Conservation (phyloP, 2,797 vertebrate species). For the Nothura maculosa region DNA sequence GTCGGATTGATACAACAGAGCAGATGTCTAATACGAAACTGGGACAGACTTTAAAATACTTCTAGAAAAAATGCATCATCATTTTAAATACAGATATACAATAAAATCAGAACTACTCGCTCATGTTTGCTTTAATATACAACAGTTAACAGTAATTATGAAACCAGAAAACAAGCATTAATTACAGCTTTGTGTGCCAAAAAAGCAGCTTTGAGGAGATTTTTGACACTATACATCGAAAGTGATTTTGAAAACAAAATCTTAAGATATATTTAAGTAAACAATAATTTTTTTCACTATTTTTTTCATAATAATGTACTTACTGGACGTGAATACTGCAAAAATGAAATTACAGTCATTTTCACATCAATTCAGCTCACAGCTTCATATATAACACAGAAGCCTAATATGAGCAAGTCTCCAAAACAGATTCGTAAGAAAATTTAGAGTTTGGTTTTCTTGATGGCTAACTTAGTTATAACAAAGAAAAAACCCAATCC, state of each 20-base stretch:
- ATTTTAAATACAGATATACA: background rate
- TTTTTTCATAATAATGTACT: background rate
- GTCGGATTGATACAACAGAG: background rate
- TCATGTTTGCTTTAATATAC: background rate
- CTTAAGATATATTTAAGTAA: background rate
- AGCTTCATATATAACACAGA: background rate
- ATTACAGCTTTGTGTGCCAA: background rate
- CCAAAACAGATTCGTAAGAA: background rate
- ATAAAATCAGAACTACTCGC: background rate
- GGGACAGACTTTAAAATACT: background rate
- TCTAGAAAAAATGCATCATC: background rate
- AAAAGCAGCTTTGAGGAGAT: background rate
- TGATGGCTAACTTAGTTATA: slow-evolving; percentile 72
- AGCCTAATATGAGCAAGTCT: background rate
- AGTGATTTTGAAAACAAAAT: background rate
- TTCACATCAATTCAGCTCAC: background rate
- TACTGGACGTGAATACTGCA: background rate
- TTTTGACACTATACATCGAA: background rate
- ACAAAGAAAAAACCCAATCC: slow-evolving; percentile 83
- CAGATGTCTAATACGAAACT: background rate
- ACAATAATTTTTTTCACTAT: background rate
- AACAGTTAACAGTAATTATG: background rate
- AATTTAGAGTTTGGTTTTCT: background rate
- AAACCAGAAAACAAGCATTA: background rate
- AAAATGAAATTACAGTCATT: background rate